Evolutionary conservation across 2,888 invertebrate genomes (phyloP).

Genomic region (Ichneumoninae sp.): DNA sequence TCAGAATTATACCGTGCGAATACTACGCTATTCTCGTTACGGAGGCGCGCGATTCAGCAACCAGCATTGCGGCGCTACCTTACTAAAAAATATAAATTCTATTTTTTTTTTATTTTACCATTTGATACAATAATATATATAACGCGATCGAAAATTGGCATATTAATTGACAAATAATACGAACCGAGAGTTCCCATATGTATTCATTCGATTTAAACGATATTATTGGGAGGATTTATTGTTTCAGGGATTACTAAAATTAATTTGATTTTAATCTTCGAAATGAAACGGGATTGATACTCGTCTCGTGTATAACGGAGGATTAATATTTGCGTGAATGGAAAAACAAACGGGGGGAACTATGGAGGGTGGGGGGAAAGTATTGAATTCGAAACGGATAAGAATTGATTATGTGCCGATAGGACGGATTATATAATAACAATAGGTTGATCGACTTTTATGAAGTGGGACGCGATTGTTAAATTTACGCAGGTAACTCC

Average conservation of each 20-base stretch:
- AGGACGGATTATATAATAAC: slow-evolving; percentile 20
- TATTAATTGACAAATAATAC: neutral
- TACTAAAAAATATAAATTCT: neutral
- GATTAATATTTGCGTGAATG: slow-evolving; percentile 57
- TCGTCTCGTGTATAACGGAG: neutral
- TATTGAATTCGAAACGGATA: slow-evolving; percentile 29
- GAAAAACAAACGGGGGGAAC: slow-evolving; percentile 5
- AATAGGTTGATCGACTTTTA: slow-evolving; percentile 1
- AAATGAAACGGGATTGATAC: slow-evolving; percentile 54
- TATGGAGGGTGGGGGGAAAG: neutral
- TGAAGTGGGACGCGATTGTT: neutral
- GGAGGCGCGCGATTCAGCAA: neutral
- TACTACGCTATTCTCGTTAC: neutral
- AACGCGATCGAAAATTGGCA: neutral
- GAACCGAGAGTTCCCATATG: neutral
- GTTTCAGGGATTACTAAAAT: slow-evolving; percentile 59
- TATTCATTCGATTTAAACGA: neutral
- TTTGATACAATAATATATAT: neutral
- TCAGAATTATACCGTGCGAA: neutral
- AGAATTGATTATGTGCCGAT: slow-evolving; percentile 36
- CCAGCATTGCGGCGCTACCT: neutral
- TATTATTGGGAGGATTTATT: slow-evolving; percentile 30
- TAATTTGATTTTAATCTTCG: slow-evolving; percentile 52
- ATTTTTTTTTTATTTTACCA: neutral
- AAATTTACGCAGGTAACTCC: slow-evolving; percentile 5